These are phyloP conservation scores for Drosophila bunnanda DNA, from an alignment of 2,888 invertebrate genomes.

Conservation along the genomic window DNA sequence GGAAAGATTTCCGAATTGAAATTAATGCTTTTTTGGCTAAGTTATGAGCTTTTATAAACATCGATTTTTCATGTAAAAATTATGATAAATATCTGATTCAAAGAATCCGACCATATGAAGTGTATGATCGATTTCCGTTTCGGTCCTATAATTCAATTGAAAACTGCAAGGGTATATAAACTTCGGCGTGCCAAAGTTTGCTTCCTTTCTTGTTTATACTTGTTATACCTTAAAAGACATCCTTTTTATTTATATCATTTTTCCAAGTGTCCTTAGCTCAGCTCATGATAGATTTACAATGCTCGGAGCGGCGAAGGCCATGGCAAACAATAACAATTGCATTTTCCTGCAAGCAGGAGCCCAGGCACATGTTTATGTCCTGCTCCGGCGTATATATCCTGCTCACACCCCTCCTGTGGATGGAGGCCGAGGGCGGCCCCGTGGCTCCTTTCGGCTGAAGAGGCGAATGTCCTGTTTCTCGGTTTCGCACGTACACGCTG, in stretches of 20 bases:
- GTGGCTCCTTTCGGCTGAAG: too few species aligned
- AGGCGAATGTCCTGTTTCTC: conserved; percentile 61
- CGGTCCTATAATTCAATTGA: too few species aligned
- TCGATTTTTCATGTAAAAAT: too few species aligned
- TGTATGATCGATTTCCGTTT: too few species aligned
- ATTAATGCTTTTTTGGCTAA: too few species aligned
- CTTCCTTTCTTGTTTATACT: neutral
- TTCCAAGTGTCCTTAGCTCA: conserved; percentile 16
- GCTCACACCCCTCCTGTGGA: neutral
- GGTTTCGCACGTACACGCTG: conserved; percentile 60
- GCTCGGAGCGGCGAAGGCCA: conserved; percentile 43
- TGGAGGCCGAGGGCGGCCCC: neutral
- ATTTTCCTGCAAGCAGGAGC: conserved; percentile 34
- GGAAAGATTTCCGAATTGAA: too few species aligned
- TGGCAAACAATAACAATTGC: conserved; percentile 53
- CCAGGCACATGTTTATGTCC: conserved; percentile 46
- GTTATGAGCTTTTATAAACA: too few species aligned
- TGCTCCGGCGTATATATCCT: conserved; percentile 20
- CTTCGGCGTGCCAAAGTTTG: too few species aligned
- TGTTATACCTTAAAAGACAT: neutral
- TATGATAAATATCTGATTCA: too few species aligned
- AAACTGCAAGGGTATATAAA: too few species aligned
- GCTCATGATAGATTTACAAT: conserved; percentile 39
- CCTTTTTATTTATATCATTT: conserved; percentile 5
- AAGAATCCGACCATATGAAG: too few species aligned